Conservation (phyloP, 1,140 invertebrate genomes). For the Sipha flava region DNA sequence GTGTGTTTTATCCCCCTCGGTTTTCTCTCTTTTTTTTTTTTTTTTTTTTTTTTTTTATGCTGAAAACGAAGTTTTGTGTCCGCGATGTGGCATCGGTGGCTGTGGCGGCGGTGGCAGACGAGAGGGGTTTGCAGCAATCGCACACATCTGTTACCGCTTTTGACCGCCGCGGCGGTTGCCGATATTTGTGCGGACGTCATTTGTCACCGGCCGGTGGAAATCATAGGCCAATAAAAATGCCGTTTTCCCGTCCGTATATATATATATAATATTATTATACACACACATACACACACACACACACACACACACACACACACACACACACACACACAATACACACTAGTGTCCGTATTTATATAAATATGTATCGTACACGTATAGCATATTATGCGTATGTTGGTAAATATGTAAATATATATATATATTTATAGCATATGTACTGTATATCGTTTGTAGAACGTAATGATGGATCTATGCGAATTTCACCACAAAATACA, state of each 20-base stretch:
- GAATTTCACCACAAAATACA: too few species aligned
- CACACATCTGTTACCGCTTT: slow-evolving; percentile 27
- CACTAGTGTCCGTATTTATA: not conserved
- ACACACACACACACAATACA: not conserved
- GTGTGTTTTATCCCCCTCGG: not conserved
- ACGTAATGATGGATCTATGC: not conserved
- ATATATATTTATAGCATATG: too few species aligned
- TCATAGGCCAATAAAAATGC: slow-evolving; percentile 24
- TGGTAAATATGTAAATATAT: too few species aligned
- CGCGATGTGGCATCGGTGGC: not conserved
- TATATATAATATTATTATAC: not conserved
- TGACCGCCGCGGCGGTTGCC: slow-evolving; percentile 28
- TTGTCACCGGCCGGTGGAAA: slow-evolving; percentile 18
- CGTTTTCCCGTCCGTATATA: not conserved
- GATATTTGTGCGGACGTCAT: slow-evolving; percentile 28
- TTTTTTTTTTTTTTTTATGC: slow-evolving; percentile 20
- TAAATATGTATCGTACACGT: not conserved
- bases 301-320: not conserved
- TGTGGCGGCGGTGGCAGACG: not conserved
- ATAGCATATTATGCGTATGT: not conserved
- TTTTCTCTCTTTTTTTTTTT: not conserved
- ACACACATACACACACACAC: not conserved
- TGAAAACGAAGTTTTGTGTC: slow-evolving; percentile 31
- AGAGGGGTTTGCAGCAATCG: slow-evolving; percentile 3
- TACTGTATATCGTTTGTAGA: too few species aligned